These are phyloP conservation scores for Salvelinus alpinus DNA, from an alignment of 2,113 vertebrate species.

Conservation along the genomic window DNA sequence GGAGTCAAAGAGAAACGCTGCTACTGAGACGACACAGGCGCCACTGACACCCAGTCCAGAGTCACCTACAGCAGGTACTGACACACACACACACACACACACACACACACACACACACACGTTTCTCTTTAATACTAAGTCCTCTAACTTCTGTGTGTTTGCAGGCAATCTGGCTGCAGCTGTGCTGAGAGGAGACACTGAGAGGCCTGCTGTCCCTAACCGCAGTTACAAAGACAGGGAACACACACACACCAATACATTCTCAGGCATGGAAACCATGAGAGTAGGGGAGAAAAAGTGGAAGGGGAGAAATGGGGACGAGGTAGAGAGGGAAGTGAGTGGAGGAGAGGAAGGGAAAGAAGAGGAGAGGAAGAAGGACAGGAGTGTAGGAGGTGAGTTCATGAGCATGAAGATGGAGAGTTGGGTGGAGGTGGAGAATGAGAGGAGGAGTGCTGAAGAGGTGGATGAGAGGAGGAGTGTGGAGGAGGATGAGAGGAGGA, in stretches of 20 bases:
- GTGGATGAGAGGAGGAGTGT: slow-evolving; percentile 83
- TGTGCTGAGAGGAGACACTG: slow-evolving; percentile 48
- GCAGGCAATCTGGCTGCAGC: slow-evolving; percentile 52
- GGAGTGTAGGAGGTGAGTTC: slow-evolving; percentile 56
- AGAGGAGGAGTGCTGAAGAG: slow-evolving; percentile 79
- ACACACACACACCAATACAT: not conserved
- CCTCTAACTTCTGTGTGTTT: not conserved
- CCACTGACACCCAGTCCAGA: slow-evolving; percentile 61
- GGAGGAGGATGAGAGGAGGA: slow-evolving; percentile 89
- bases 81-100: not conserved
- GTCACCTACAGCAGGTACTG: slow-evolving; percentile 63
- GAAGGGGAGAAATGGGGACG: no score
- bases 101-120: not conserved
- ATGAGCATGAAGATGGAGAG: slow-evolving; percentile 76
- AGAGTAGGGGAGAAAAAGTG: slow-evolving; percentile 22
- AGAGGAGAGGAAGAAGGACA: slow-evolving; percentile 36
- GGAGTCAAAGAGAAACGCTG: slow-evolving; percentile 71
- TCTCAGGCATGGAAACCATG: not conserved
- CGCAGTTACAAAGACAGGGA: slow-evolving; percentile 12
- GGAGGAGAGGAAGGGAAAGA: slow-evolving; percentile 37
- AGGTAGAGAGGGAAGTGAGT: no score
- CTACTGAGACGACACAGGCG: slow-evolving; percentile 63
- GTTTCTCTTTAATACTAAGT: not conserved
- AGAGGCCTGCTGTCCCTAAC: slow-evolving; percentile 43
- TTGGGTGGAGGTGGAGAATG: slow-evolving; percentile 81